These are phyloP conservation scores for Agrotis ipsilon DNA, from an alignment of 2,888 invertebrate species.

Conservation along the genomic window DNA sequence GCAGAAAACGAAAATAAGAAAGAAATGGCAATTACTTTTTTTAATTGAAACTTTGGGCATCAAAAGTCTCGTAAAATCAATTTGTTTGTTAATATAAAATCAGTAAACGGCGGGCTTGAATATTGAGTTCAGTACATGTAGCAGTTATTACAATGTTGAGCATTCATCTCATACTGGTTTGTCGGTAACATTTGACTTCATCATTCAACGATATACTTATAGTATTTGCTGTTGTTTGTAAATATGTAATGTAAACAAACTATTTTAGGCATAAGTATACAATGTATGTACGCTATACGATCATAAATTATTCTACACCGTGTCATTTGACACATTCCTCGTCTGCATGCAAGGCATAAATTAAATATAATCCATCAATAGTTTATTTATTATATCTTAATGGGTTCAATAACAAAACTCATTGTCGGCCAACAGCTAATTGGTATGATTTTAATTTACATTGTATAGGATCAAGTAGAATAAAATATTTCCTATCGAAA, in stretches of 20 bases:
- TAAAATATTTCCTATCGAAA: too few relatives aligned
- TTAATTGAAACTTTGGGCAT: not conserved
- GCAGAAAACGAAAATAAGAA: not conserved
- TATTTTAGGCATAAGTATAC: not conserved
- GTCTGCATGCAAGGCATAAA: not conserved
- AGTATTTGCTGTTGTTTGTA: conserved; percentile 10
- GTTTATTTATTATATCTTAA: not conserved
- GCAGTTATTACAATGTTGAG: not conserved
- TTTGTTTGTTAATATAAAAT: not conserved
- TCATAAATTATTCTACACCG: not conserved
- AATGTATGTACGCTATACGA: not conserved
- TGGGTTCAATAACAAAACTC: not conserved
- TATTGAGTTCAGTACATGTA: not conserved
- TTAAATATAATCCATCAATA: not conserved
- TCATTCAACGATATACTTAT: not conserved
- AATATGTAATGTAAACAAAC: conserved; percentile 33
- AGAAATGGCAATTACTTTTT: not conserved
- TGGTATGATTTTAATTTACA: not conserved
- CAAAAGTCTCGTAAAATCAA: not conserved
- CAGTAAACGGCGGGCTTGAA: too few relatives aligned
- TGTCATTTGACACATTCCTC: not conserved
- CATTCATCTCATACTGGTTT: not conserved
- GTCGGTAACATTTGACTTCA: not conserved
- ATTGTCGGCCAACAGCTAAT: not conserved
- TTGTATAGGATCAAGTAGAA: not conserved